phyloP scores from a whole-genome alignment of 2,113 vertebrate species.

The Ochotona princeps region DNA sequence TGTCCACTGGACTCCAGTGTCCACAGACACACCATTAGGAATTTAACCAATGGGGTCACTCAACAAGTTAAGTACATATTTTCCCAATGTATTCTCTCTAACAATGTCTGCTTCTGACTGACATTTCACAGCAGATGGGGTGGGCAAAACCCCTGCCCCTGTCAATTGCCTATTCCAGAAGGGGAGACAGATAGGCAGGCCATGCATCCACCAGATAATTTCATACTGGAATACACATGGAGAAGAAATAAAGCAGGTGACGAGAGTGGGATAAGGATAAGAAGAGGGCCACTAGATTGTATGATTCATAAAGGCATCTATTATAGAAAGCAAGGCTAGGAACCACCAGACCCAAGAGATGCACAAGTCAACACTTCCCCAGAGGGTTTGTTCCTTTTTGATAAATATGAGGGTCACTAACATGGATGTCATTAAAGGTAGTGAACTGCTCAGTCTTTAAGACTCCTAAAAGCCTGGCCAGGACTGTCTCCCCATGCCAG shows the following conservation, averaged over 20 bases:
- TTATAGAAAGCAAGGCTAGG: not conserved
- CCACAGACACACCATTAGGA: constrained; percentile 8
- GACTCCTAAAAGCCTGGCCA: constrained; percentile 49
- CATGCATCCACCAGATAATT: not conserved
- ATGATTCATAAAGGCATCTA: not conserved
- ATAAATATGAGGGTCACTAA: constrained; percentile 28
- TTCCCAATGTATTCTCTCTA: not conserved
- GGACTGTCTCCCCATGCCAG: not conserved
- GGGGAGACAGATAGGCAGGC: not conserved
- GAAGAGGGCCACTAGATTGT: not conserved
- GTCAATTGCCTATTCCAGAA: not conserved
- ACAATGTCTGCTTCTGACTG: not conserved
- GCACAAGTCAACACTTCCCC: not conserved
- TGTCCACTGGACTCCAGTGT: not conserved
- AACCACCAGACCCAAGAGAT: constrained; percentile 4
- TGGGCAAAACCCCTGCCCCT: not conserved
- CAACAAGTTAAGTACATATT: not conserved
- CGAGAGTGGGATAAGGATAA: not conserved
- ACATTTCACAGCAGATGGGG: not conserved
- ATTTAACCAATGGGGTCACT: not conserved
- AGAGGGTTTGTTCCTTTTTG: constrained; percentile 26
- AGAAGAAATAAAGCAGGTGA: constrained; percentile 21
- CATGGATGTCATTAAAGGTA: not conserved
- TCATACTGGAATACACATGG: not conserved
- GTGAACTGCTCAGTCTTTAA: constrained; percentile 38